These are phyloP conservation scores for Aurelia aurita DNA, from an alignment of 30 jellyfish, hydroid and myxozoan species.

Conservation along the genomic window DNA sequence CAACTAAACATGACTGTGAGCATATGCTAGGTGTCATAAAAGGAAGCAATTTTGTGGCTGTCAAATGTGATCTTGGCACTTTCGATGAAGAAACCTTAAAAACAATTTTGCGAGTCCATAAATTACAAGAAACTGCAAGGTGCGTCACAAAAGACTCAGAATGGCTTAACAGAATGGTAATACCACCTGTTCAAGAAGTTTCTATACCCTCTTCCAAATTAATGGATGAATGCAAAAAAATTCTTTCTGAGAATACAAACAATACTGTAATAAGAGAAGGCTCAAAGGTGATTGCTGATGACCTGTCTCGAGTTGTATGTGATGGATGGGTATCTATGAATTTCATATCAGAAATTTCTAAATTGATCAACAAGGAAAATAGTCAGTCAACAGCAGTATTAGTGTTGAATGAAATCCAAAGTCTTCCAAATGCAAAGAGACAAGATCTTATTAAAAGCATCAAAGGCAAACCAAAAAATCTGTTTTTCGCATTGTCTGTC, in stretches of 20 bases:
- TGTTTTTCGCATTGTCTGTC: not conserved
- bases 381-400: constrained; percentile 14
- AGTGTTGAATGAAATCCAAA: constrained; percentile 1
- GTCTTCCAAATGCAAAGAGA: constrained; percentile 12
- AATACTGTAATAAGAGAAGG: not conserved
- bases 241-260: constrained; percentile 2
- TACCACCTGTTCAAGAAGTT: not conserved
- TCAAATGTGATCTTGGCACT: constrained; percentile 14
- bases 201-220: not conserved
- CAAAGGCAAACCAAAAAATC: constrained; percentile 2
- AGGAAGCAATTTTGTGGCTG: not conserved
- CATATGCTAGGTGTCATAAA: constrained; percentile 3
- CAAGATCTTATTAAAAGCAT: not conserved
- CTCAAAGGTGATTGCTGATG: constrained; percentile 12
- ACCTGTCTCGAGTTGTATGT: constrained; percentile 1
- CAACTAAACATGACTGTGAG: not conserved
- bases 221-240: not conserved
- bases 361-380: constrained; percentile 1
- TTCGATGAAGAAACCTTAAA: not conserved
- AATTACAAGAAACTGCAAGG: constrained; percentile 1
- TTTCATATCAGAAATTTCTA: constrained; percentile 4
- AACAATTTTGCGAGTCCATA: constrained; percentile 1
- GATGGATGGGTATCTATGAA: constrained; percentile 11
- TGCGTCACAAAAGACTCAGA: not conserved
- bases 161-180: not conserved